Conservation (phyloP, 2,888 invertebrate genomes). For the Diploptera punctata region DNA sequence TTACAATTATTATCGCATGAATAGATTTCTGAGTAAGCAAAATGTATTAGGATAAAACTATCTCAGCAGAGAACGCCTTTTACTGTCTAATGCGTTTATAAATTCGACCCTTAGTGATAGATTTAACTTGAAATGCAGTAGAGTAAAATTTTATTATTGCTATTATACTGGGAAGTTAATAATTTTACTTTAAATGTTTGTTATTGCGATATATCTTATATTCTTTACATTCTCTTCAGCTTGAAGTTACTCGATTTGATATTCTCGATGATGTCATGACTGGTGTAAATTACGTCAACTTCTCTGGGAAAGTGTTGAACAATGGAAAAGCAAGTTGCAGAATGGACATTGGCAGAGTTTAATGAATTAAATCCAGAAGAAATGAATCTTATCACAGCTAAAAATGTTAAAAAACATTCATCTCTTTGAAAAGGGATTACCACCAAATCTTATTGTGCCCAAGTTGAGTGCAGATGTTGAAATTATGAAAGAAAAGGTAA, state of each 20-base stretch:
- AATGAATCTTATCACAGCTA: conserved; percentile 68
- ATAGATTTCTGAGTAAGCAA: no score
- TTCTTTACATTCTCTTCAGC: conserved; percentile 60
- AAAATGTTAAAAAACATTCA: conserved; percentile 73
- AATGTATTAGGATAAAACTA: no score
- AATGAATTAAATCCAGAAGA: conserved; percentile 74
- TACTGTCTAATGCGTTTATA: no score
- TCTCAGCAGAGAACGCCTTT: no score
- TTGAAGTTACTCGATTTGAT: conserved; percentile 84
- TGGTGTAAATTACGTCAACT: conserved; percentile 81
- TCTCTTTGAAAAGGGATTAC: conserved; percentile 85
- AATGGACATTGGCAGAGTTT: conserved; percentile 72
- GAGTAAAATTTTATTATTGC: no score
- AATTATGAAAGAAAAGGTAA: conserved; percentile 78
- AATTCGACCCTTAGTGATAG: no score
- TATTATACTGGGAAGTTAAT: no score
- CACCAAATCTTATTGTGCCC: conserved; percentile 79
- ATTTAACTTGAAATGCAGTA: no score
- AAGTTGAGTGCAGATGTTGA: conserved; percentile 79
- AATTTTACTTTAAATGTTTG: no score
- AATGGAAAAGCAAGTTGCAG: conserved; percentile 70
- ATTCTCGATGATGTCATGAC: conserved; percentile 79
- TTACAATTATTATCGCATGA: no score
- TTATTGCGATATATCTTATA: no score
- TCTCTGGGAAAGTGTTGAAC: conserved; percentile 78